A percentile compares a stretch with the other conserved stretches of the same genome.
phyloP scores from a whole-genome alignment of 1,140 invertebrate species.

The Andricus grossulariae region DNA sequence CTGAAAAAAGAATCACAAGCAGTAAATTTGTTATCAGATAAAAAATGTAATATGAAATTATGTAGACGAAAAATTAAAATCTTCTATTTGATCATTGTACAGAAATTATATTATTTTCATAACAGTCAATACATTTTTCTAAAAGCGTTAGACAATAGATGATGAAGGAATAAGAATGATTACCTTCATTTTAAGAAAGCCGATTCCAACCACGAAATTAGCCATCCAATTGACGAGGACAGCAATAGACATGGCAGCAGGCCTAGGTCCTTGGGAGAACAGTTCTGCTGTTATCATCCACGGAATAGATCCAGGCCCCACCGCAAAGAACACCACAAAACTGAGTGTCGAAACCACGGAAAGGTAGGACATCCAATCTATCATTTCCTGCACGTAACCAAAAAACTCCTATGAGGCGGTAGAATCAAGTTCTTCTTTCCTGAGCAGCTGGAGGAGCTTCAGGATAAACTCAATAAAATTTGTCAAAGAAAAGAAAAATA shows the following conservation, averaged over 20 bases:
- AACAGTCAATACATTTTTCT: too few relatives aligned
- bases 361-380: constrained; percentile 97
- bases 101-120: too few relatives aligned
- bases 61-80: constrained; percentile 30
- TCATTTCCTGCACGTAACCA: constrained; percentile 97
- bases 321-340: constrained; percentile 98
- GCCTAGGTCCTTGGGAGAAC: constrained; percentile 96
- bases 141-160: neutral
- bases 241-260: constrained; percentile 98
- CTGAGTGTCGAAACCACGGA: constrained; percentile 94
- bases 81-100: too few relatives aligned
- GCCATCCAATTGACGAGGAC: constrained; percentile 99
- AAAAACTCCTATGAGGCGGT: constrained; percentile 91
- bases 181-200: constrained; percentile 95
- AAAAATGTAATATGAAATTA: neutral
- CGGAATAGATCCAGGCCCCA: constrained; percentile 97
- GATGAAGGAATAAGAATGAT: constrained; percentile 44
- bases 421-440: constrained; percentile 75
- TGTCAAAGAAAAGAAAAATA: constrained; percentile 43
- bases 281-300: constrained; percentile 99
- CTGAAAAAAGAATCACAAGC: too few relatives aligned
- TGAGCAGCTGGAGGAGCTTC: constrained; percentile 74
- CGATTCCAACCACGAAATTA: constrained; percentile 97
- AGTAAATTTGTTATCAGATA: too few relatives aligned
- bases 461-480: constrained; percentile 54